Evolutionary conservation across 2,888 invertebrate species (phyloP).

Genomic region (Aphidius colemani): DNA sequence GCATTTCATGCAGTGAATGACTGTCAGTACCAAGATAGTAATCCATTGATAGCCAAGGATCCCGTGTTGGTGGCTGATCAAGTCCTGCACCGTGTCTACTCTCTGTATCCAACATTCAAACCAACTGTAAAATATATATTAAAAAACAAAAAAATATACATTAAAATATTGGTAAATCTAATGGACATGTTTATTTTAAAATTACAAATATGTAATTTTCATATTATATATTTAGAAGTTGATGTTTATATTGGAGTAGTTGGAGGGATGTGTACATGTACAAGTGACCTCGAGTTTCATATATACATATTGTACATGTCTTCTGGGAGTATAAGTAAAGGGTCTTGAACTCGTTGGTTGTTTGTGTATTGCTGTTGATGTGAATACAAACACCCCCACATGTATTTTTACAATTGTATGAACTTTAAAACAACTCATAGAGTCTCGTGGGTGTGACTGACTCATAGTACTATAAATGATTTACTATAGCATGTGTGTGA

Average conservation of each 20-base stretch:
- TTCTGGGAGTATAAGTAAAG: constrained; percentile 43
- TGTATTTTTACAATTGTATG: constrained; percentile 7
- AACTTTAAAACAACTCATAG: not conserved
- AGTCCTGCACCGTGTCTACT: constrained; percentile 56
- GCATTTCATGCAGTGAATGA: constrained; percentile 83
- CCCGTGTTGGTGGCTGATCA: constrained; percentile 57
- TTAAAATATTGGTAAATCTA: not conserved
- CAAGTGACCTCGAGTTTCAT: constrained; percentile 49
- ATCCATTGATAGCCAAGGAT: constrained; percentile 63
- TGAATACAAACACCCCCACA: constrained; percentile 1
- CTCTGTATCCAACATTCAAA: constrained; percentile 60
- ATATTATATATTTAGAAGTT: not conserved
- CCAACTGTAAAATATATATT: constrained; percentile 45
- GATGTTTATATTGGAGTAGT: not conserved
- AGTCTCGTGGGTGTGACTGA: constrained; percentile 57
- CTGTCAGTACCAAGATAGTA: constrained; percentile 64
- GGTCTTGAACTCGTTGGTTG: constrained; percentile 51
- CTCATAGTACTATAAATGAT: constrained; percentile 58
- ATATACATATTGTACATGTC: constrained; percentile 13
- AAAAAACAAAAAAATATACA: constrained; percentile 14
- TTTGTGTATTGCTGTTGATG: not conserved
- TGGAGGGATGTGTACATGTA: constrained; percentile 28
- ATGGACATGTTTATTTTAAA: too few species aligned
- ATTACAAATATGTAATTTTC: too few species aligned
- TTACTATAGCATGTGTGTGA: constrained; percentile 55